These are phyloP conservation scores for Calliopsis andreniformis DNA, from an alignment of 1,140 invertebrate species.

Conservation along the genomic window DNA sequence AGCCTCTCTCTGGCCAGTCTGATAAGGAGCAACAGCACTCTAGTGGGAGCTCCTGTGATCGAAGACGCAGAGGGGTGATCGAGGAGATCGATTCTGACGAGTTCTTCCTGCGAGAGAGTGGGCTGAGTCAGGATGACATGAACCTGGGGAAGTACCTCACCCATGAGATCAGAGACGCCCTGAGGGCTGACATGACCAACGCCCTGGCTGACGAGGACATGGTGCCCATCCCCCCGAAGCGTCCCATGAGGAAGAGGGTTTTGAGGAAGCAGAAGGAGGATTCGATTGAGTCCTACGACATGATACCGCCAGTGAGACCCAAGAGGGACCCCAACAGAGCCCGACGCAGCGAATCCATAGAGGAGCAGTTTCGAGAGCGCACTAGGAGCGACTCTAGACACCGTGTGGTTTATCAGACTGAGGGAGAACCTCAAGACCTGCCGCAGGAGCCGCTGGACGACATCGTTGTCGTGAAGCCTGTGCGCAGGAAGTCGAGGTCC, in stretches of 20 bases:
- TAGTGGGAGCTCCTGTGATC: conserved; percentile 81
- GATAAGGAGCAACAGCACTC: conserved; percentile 80
- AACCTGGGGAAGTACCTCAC: conserved; percentile 88
- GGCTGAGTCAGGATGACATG: conserved; percentile 91
- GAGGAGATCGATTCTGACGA: conserved; percentile 93
- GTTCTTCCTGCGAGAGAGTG: conserved; percentile 90
- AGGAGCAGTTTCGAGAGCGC: conserved; percentile 56
- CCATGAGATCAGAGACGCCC: conserved; percentile 89
- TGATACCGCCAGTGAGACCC: conserved; percentile 65
- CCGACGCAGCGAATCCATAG: conserved; percentile 72
- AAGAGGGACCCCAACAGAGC: conserved; percentile 68
- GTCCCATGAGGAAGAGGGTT: conserved; percentile 72
- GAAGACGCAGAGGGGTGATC: conserved; percentile 84
- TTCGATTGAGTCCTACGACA: conserved; percentile 60
- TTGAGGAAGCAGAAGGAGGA: conserved; percentile 70
- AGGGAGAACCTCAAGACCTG: conserved; percentile 53
- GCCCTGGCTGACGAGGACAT: conserved; percentile 80
- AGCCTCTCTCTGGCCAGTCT: conserved; percentile 70
- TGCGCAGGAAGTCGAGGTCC: conserved; percentile 73
- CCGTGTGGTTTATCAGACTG: conserved; percentile 75
- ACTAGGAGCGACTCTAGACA: conserved; percentile 70
- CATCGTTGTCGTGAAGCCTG: conserved; percentile 77
- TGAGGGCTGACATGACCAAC: conserved; percentile 84
- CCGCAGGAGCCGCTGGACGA: conserved; percentile 73
- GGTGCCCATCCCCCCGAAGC: conserved; percentile 61